These are phyloP conservation scores for Pongo pygmaeus DNA, from an alignment of 2,113 vertebrate species.

Conservation along the genomic window DNA sequence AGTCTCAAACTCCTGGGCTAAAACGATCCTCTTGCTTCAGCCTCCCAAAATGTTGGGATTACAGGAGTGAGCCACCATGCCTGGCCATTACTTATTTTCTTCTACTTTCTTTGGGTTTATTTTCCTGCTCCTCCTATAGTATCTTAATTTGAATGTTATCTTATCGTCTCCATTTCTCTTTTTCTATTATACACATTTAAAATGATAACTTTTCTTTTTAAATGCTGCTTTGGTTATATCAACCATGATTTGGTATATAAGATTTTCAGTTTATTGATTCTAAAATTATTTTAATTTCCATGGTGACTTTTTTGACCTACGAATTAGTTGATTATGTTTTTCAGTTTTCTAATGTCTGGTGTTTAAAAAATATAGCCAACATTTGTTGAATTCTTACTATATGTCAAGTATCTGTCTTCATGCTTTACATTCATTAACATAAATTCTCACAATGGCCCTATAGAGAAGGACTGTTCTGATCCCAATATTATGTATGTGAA, in stretches of 20 bases:
- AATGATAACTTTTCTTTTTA: conserved; percentile 18
- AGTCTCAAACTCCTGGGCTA: too few relatives aligned
- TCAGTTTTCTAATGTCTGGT: neutral
- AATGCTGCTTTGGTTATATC: neutral
- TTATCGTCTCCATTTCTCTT: conserved; percentile 17
- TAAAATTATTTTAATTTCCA: conserved; percentile 25
- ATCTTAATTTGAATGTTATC: neutral
- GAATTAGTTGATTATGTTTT: neutral
- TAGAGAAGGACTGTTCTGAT: neutral
- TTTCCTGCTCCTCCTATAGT: neutral
- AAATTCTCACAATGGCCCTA: neutral
- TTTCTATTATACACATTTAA: conserved; percentile 47
- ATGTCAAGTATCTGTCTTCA: neutral
- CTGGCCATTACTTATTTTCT: neutral
- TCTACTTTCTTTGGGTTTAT: neutral
- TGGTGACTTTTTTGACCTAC: neutral
- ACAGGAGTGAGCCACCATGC: too few relatives aligned
- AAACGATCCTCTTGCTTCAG: too few relatives aligned
- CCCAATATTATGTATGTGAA: neutral
- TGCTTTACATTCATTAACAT: neutral
- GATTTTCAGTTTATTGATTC: neutral
- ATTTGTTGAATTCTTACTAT: neutral
- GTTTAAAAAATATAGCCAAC: neutral
- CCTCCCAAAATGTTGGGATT: too few relatives aligned
- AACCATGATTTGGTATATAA: neutral